Evolutionary conservation across 1,140 invertebrate species (phyloP).

Genomic region (Globodera rostochiensis): DNA sequence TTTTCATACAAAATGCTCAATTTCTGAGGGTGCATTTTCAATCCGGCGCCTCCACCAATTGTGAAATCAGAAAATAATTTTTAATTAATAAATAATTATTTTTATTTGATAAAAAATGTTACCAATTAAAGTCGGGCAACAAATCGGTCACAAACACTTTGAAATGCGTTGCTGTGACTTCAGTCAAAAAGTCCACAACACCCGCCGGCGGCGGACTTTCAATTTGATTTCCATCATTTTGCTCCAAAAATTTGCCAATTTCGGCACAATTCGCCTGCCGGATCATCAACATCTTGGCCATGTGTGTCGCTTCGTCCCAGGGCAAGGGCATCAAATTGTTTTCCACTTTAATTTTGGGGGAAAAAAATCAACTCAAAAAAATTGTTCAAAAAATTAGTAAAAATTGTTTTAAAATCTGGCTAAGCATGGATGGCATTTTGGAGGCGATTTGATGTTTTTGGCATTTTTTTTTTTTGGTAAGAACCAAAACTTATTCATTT

Average conservation of each 20-base stretch:
- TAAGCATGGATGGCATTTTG: no score
- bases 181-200: background rate
- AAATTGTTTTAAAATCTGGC: no score
- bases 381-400: no score
- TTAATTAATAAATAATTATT: background rate
- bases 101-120: no score
- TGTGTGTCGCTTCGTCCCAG: background rate
- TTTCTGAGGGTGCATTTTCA: no score
- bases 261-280: background rate
- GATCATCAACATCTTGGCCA: background rate
- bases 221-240: background rate
- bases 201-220: background rate
- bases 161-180: background rate
- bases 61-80: background rate
- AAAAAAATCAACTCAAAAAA: no score
- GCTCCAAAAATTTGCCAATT: background rate
- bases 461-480: no score
- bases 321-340: background rate
- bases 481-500: no score
- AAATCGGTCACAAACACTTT: background rate
- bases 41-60: no score
- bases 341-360: background rate
- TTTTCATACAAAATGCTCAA: no score
- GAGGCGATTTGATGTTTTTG: no score
- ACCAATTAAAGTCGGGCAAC: background rate